A percentile compares a stretch with the other conserved stretches of the same genome.
Evolutionary conservation across 1,140 invertebrate genomes (phyloP).

Genomic region (Teleopsis dalmanni): DNA sequence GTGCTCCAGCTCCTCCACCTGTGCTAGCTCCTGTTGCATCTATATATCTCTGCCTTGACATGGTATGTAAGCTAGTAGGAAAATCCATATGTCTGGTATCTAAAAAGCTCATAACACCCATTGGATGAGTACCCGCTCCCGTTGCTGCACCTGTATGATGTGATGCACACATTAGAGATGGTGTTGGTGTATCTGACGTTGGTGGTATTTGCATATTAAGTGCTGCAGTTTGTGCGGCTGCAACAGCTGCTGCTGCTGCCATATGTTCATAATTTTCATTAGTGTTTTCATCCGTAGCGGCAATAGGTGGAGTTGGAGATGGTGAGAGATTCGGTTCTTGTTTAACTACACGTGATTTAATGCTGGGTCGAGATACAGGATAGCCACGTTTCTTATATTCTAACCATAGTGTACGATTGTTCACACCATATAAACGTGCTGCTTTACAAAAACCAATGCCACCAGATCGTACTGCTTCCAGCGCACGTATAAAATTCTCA

Average conservation of each 20-base stretch:
- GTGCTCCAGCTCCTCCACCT: conserved; percentile 26
- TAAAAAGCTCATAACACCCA: conserved; percentile 53
- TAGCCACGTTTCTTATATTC: conserved; percentile 77
- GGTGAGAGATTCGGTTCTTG: conserved; percentile 53
- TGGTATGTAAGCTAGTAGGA: conserved; percentile 45
- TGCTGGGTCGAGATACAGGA: conserved; percentile 64
- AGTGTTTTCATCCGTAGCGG: conserved; percentile 31
- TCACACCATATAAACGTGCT: conserved; percentile 70
- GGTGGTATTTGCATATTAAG: conserved; percentile 51
- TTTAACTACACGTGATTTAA: conserved; percentile 60
- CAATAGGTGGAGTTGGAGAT: conserved; percentile 44
- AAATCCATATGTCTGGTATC: conserved; percentile 54
- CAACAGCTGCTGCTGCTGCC: conserved; percentile 25
- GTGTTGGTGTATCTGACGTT: conserved; percentile 45
- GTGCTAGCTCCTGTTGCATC: conserved; percentile 38
- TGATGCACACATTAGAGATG: conserved; percentile 45
- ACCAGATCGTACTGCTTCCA: conserved; percentile 72
- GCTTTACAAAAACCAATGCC: conserved; percentile 79
- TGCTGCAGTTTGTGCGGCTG: conserved; percentile 35
- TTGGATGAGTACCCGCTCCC: conserved; percentile 41
- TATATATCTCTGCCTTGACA: conserved; percentile 45
- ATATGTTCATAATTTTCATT: conserved; percentile 45
- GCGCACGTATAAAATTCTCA: conserved; percentile 67
- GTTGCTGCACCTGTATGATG: conserved; percentile 25
- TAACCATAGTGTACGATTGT: conserved; percentile 74